A percentile compares a stretch with the other conserved stretches of the same genome.
Evolutionary conservation across 1,140 invertebrate genomes (phyloP).

Genomic region (Araneus ventricosus): DNA sequence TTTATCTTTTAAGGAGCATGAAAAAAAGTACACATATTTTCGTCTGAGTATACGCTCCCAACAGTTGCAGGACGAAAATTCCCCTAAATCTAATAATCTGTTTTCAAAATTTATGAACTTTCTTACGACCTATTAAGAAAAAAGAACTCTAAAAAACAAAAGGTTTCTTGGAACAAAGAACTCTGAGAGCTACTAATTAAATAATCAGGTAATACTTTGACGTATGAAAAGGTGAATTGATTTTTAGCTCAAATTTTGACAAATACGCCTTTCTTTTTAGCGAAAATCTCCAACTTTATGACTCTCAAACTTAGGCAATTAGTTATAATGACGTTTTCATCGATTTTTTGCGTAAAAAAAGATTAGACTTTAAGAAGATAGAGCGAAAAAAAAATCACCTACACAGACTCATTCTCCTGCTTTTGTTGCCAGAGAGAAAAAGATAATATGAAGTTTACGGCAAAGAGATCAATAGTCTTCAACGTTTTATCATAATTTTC

Average conservation of each 20-base stretch:
- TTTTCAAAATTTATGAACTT: conserved; percentile 32
- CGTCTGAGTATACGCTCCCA: background rate
- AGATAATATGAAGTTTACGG: background rate
- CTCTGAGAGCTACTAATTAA: conserved; percentile 13
- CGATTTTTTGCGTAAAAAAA: background rate
- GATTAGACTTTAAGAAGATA: background rate
- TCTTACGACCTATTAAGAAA: background rate
- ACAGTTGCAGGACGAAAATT: background rate
- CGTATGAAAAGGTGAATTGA: conserved; percentile 24
- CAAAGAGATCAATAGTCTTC: background rate
- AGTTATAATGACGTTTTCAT: conserved; percentile 25
- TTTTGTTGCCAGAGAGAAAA: background rate
- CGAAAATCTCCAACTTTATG: background rate
- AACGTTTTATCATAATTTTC: background rate
- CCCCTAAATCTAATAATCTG: conserved; percentile 1
- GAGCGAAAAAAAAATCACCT: background rate
- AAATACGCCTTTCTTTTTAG: conserved; percentile 18
- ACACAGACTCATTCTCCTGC: background rate
- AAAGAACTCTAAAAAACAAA: background rate
- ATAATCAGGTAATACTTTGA: conserved; percentile 28
- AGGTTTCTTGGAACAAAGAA: background rate
- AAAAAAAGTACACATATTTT: background rate
- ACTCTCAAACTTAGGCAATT: conserved; percentile 4
- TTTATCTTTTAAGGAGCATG: no score
- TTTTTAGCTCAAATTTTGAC: conserved; percentile 17